Evolutionary conservation across 2,113 vertebrate species (phyloP), one percentile per base, ranked within the genome.

Genomic region (Pionites leucogaster): DNA sequence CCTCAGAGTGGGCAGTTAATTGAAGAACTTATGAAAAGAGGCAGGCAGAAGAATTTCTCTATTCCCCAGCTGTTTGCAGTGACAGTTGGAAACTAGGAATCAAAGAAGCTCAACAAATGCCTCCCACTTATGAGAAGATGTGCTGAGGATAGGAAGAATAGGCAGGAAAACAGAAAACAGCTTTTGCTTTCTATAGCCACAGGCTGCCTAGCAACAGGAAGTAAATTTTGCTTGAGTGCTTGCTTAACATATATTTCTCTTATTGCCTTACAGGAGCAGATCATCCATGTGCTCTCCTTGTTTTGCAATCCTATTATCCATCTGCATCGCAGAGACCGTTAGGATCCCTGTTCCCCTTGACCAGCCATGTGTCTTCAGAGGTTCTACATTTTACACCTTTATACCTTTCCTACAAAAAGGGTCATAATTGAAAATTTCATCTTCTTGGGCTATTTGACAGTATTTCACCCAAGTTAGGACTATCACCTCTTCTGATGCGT

Each of bases 51-150:
- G 60, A 80, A 93, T 90, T 79, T 69, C 88, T 95, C 76, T 95
- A 91, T 78, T 96, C 44, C 74, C 94, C 86, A 97, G 96, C 95
- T 97, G 96, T 97, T 96, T 10, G 1, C 84, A 87, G 88, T 78
- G 88, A 95, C 92, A 96, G 95, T 59, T 96, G 91, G 94, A 96
- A 92, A 95, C 69, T 59, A 84, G 92, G 96, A 88, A 80, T 93
- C 81, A 25, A 27, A 92, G 84, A 59, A 83, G 46, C 92, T 64
- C 25, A 22, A 93, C 69, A 88, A 93, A 89, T 88, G 55, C 93
- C 81, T 95, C 94, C 82, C 85, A 93, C 31, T 80, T 96, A 79
- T 85, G 90, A 92, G 91, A 87, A 96, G 96, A 96, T 89, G 62
- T 88, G 77, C 94, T 82, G 91, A 91, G 80, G 81, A 64, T 15